Conservation (phyloP, 2,113 vertebrate genomes). For the Nerophis lumbriciformis region DNA sequence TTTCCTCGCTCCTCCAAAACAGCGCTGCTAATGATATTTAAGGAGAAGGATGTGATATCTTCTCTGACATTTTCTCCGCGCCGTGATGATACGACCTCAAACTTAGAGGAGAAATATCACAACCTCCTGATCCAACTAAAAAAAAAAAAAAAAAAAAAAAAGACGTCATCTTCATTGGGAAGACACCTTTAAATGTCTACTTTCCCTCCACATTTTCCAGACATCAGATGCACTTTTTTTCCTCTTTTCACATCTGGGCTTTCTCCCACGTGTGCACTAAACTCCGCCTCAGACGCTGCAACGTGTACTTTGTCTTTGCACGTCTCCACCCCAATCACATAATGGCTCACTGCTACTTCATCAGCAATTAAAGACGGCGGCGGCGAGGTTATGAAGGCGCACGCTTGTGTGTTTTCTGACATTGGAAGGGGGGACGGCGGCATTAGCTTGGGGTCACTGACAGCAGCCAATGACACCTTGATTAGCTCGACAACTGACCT, state of each 20-base stretch:
- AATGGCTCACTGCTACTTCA: neutral
- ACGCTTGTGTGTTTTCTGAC: neutral
- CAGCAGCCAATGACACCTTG: neutral
- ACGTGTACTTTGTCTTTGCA: neutral
- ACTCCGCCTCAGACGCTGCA: neutral
- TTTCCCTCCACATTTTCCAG: neutral
- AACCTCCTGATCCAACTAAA: neutral
- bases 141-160: neutral
- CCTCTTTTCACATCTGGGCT: too few species aligned
- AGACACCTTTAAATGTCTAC: constrained; percentile 1
- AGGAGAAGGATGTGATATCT: too few species aligned
- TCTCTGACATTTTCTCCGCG: neutral
- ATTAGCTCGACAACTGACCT: neutral
- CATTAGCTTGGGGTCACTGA: neutral
- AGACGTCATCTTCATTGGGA: neutral
- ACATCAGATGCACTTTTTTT: neutral
- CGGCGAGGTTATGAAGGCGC: neutral
- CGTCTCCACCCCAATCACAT: neutral
- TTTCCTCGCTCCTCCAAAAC: too few species aligned
- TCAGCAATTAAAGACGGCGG: neutral
- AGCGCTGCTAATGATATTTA: too few species aligned
- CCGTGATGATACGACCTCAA: too few species aligned
- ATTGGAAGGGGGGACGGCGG: neutral
- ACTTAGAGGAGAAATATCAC: neutral
- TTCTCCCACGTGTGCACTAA: neutral